These are phyloP conservation scores for Cathartes aura DNA, from an alignment of 2,113 vertebrate species.

Conservation along the genomic window DNA sequence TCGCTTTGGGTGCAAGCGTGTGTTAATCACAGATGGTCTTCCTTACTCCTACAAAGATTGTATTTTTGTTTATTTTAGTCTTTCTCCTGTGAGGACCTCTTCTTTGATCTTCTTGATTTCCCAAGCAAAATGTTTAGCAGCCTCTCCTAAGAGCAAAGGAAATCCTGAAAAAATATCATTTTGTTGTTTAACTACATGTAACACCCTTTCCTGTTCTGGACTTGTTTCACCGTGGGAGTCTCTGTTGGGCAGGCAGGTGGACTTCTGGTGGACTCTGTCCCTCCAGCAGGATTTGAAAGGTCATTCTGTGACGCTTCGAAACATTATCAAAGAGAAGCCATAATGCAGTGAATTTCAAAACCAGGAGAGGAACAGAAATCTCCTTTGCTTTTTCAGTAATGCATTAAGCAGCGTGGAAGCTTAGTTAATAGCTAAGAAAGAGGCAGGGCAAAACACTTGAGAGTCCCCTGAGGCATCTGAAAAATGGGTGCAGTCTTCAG, in stretches of 20 bases:
- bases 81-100: neutral
- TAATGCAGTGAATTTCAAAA: neutral
- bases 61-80: conserved; percentile 7
- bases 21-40: neutral
- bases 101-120: neutral
- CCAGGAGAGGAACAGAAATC: neutral
- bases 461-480: neutral
- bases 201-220: neutral
- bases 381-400: neutral
- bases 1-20: neutral
- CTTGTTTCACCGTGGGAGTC: neutral
- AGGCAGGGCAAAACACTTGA: neutral
- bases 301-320: neutral
- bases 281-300: neutral
- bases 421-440: neutral
- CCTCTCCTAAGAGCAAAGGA: neutral
- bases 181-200: neutral
- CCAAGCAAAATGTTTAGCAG: neutral
- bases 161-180: neutral
- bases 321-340: neutral
- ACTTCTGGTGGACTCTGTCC: neutral
- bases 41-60: neutral
- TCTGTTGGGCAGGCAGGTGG: neutral
- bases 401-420: neutral
- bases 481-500: neutral